Evolutionary conservation across 1,140 invertebrate genomes (phyloP).

Genomic region (Drosophila asahinai): DNA sequence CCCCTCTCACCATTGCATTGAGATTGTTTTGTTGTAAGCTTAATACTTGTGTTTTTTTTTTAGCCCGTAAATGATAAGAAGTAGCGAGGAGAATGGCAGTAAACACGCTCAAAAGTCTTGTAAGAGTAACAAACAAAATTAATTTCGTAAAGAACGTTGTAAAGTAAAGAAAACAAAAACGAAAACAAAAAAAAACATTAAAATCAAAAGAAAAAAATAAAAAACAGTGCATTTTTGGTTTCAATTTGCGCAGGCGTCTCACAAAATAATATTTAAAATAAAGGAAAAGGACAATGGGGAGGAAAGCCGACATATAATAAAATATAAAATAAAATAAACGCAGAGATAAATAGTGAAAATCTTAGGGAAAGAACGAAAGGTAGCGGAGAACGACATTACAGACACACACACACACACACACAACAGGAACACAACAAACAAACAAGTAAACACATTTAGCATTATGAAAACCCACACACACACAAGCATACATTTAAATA

Average conservation of each 20-base stretch:
- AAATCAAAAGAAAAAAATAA: conserved; percentile 40
- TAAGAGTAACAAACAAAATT: conserved; percentile 39
- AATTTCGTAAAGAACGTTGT: conserved; percentile 27
- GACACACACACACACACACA: conserved; percentile 9
- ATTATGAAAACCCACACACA: conserved; percentile 36
- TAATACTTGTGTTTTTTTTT: conserved; percentile 26
- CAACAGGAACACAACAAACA: conserved; percentile 30
- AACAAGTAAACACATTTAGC: conserved; percentile 46
- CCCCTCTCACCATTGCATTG: conserved; percentile 21
- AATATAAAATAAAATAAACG: conserved; percentile 63
- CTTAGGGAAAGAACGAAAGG: conserved; percentile 51
- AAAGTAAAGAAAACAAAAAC: conserved; percentile 15
- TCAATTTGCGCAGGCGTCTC: conserved; percentile 48
- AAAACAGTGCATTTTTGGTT: conserved; percentile 66
- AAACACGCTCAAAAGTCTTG: conserved; percentile 68
- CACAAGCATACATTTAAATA: conserved; percentile 61
- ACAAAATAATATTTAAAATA: conserved; percentile 5
- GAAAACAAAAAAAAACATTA: conserved; percentile 28
- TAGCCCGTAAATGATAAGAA: conserved; percentile 20
- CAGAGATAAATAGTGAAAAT: conserved; percentile 58
- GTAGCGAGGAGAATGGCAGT: conserved; percentile 36
- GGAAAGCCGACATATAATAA: conserved; percentile 69
- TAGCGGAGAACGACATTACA: conserved; percentile 12
- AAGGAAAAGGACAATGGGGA: background rate
- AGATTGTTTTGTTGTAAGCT: conserved; percentile 36